Conservation (phyloP, 2,888 invertebrate genomes). For the Temnothorax unifasciatus region DNA sequence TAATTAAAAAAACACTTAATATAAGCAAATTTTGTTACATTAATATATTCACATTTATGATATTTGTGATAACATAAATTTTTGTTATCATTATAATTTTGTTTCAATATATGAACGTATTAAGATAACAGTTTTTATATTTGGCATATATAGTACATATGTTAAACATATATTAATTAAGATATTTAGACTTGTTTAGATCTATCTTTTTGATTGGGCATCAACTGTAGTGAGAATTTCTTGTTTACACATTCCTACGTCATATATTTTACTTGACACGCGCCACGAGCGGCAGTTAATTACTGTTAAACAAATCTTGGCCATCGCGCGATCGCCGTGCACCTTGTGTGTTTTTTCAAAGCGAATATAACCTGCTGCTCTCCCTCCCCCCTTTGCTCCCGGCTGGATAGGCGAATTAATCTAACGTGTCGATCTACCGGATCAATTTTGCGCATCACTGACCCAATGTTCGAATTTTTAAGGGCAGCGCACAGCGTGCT, state of each 20-base stretch:
- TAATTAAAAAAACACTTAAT: background rate
- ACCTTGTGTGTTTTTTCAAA: conserved; percentile 40
- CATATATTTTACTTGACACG: background rate
- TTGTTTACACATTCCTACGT: background rate
- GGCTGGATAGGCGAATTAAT: conserved; percentile 55
- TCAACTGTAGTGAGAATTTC: background rate
- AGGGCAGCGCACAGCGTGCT: conserved; percentile 51
- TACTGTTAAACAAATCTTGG: conserved; percentile 33
- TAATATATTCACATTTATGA: background rate
- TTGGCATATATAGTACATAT: background rate
- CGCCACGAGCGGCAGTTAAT: background rate
- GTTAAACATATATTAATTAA: background rate
- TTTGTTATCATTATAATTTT: background rate
- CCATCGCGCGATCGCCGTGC: conserved; percentile 16
- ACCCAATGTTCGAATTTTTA: conserved; percentile 53
- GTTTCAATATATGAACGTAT: background rate
- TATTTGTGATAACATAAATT: background rate
- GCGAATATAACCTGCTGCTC: conserved; percentile 39
- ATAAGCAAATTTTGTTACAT: background rate
- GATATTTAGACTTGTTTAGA: background rate
- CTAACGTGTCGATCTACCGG: conserved; percentile 52
- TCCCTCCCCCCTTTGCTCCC: background rate
- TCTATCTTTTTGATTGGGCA: background rate
- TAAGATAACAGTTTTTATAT: background rate
- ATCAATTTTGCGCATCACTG: conserved; percentile 64